Evolutionary conservation across 2,113 vertebrate species (phyloP).

Genomic region (Myxocyprinus asiaticus): DNA sequence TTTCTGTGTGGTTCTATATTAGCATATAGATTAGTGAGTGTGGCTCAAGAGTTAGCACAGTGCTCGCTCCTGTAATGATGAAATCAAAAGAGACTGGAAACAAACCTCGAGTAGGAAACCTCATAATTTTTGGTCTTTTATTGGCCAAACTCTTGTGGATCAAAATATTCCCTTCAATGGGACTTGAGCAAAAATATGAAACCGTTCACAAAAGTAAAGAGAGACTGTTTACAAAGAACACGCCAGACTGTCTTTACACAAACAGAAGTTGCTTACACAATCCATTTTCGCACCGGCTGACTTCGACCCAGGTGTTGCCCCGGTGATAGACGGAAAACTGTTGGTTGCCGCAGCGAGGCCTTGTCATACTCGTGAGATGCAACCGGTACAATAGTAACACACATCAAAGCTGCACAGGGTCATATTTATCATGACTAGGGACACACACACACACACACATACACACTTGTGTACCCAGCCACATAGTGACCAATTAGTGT

Average conservation of each 20-base stretch:
- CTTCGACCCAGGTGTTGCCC: background rate
- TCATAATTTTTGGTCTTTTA: conserved; percentile 14
- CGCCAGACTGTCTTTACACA: conserved; percentile 37
- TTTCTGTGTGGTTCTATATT: conserved; percentile 20
- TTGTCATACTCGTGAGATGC: conserved; percentile 33
- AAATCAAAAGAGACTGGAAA: conserved; percentile 4
- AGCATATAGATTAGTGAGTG: conserved; percentile 48
- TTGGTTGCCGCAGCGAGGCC: conserved; percentile 10
- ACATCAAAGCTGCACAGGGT: conserved; percentile 22
- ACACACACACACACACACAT: background rate
- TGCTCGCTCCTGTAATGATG: background rate
- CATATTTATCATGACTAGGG: conserved; percentile 22
- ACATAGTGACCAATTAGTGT: conserved; percentile 34
- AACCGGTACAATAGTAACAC: conserved; percentile 16
- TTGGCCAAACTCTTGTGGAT: conserved; percentile 16
- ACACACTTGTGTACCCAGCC: background rate
- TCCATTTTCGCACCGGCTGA: conserved; percentile 41
- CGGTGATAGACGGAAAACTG: conserved; percentile 42
- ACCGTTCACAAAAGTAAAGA: background rate
- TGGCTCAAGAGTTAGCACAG: background rate
- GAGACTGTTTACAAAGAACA: background rate
- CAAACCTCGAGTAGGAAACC: background rate
- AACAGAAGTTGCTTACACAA: conserved; percentile 46
- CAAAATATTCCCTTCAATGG: conserved; percentile 37
- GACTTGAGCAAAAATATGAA: conserved; percentile 3